Evolutionary conservation across 1,140 invertebrate species (phyloP), one percentile per base, ranked within the genome.

Genomic region (Potamilus streckersoni): DNA sequence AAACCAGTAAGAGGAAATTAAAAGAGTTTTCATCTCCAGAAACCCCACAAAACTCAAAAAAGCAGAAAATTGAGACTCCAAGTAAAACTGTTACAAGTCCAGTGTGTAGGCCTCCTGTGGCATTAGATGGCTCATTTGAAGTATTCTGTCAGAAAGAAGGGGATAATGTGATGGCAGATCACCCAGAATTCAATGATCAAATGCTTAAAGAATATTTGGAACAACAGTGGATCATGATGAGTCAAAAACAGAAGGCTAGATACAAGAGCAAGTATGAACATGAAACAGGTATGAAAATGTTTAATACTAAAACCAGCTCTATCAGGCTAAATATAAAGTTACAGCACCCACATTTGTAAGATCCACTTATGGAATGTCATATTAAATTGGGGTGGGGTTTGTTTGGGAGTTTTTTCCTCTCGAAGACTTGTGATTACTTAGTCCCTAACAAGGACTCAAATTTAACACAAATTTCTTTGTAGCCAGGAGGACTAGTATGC

Each of bases 221-320:
- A 69, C 82, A 88, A 71, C 85, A 89, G 69, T 91, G 90, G 90
- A 83, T 81, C 62, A 83, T 83, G 77, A 83, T 90, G 83, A 84
- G 79, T 68, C 83, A 87, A 16, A 86, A 88, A 68, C 83, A 88
- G 68, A 85, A 84, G 65, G 69, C 80, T 59, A 72, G 85, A 71
- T 85, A 84, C 74, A 83, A 77, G 74, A 80, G 68, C 59, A 83
- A 75, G 73, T 65, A 76, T 67, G 69, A 69, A 27, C 70, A 72
- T 59, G 74, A 69, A 56, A 69, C 64, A 60, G 71, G 67, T 72
- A 58, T 70, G 73, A 16, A 49, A 49, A 49, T 49, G 4, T 49
- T 6, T 49, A 49, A 6, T 49, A 6, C 38, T 49, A 49, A 6
- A 38, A 11, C 38, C 38, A 49, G 38, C 38, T 49, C 38, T 49